Conservation (phyloP, 1,140 invertebrate genomes). For the Teleopsis dalmanni region DNA sequence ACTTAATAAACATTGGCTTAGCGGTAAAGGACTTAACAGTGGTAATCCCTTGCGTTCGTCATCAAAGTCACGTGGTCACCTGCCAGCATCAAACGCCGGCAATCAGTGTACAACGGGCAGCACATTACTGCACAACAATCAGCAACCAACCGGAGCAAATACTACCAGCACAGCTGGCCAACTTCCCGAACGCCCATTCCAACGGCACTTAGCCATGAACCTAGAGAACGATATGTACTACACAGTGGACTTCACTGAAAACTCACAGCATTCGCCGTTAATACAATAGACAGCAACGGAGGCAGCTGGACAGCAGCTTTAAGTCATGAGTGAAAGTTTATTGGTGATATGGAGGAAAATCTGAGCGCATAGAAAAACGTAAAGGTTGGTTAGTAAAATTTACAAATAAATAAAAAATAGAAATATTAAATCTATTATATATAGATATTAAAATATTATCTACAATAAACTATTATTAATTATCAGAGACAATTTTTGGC, state of each 20-base stretch:
- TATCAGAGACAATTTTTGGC: too few relatives aligned
- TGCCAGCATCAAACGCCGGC: not conserved
- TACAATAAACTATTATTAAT: too few relatives aligned
- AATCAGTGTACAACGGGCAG: conserved; percentile 11
- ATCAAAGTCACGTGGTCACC: conserved; percentile 13
- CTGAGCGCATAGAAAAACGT: not conserved
- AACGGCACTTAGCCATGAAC: conserved; percentile 51
- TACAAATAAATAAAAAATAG: too few relatives aligned
- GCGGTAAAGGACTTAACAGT: conserved; percentile 32
- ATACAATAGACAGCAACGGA: conserved; percentile 49
- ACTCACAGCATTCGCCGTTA: conserved; percentile 58
- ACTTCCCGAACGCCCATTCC: conserved; percentile 40
- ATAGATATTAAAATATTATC: too few relatives aligned
- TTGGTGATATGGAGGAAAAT: not conserved
- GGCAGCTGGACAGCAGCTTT: not conserved
- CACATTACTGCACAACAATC: conserved; percentile 28
- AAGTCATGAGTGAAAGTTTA: not conserved
- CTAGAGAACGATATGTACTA: conserved; percentile 59
- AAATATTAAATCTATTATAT: too few relatives aligned
- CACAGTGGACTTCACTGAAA: conserved; percentile 62
- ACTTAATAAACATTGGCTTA: conserved; percentile 42
- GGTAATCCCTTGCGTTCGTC: conserved; percentile 3
- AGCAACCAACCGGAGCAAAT: conserved; percentile 20
- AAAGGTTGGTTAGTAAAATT: conserved; percentile 39
- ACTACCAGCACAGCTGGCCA: conserved; percentile 25